phyloP scores from a whole-genome alignment of 2,888 invertebrate species.

The Drosophila anomalata region DNA sequence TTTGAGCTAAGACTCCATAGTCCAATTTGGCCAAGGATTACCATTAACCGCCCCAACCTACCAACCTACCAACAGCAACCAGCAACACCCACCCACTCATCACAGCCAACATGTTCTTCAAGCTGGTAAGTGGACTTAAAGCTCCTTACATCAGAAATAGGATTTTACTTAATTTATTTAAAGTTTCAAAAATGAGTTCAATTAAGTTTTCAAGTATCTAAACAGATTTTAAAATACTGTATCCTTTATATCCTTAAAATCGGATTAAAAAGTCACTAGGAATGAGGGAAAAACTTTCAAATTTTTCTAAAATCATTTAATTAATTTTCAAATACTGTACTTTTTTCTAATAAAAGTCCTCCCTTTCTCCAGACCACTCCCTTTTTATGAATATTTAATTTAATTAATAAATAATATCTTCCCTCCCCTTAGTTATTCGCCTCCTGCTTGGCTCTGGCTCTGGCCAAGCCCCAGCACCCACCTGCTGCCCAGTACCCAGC shows the following conservation, averaged over 20 bases:
- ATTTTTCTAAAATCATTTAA: too few relatives aligned
- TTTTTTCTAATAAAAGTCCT: too few relatives aligned
- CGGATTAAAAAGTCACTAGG: background rate
- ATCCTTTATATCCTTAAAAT: background rate
- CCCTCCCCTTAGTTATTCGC: constrained; percentile 71
- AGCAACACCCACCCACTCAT: constrained; percentile 15
- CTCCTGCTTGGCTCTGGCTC: constrained; percentile 79
- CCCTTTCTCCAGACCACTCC: too few relatives aligned
- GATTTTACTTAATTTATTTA: background rate
- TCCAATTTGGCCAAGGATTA: constrained; percentile 81
- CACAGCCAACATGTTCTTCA: constrained; percentile 79
- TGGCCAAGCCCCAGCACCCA: constrained; percentile 83
- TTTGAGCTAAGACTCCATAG: constrained; percentile 83
- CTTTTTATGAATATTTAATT: background rate
- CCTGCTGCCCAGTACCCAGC: constrained; percentile 84
- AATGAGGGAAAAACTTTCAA: too few relatives aligned
- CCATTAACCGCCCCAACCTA: constrained; percentile 3
- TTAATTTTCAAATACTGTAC: too few relatives aligned
- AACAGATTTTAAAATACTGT: background rate
- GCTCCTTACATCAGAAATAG: background rate
- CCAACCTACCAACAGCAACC: constrained; percentile 6
- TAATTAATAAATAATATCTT: background rate
- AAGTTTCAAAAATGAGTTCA: background rate
- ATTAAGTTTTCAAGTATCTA: background rate
- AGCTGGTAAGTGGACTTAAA: constrained; percentile 82